Percentiles rank a stretch among this genome's conserved stretches.
phyloP scores from a whole-genome alignment of 2,888 invertebrate species.

The Bembecia ichneumoniformis region DNA sequence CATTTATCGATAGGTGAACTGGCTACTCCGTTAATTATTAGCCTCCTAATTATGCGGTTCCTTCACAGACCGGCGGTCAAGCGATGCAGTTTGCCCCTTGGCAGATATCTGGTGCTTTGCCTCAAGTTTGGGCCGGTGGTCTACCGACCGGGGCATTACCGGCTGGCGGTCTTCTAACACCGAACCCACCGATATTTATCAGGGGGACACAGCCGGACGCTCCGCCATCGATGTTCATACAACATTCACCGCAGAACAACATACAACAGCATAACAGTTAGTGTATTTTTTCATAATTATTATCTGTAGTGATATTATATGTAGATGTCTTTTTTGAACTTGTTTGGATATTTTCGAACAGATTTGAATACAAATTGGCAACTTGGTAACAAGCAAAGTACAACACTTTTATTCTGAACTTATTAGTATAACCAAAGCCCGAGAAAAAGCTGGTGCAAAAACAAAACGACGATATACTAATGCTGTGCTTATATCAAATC shows the following conservation, averaged over 20 bases:
- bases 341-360: not conserved
- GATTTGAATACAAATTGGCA: not conserved
- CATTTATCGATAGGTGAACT: too few relatives aligned
- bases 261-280: constrained; percentile 59
- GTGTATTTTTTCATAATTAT: constrained; percentile 22
- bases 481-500: too few relatives aligned
- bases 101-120: constrained; percentile 80
- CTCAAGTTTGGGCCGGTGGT: constrained; percentile 83
- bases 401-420: too few relatives aligned
- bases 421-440: too few relatives aligned
- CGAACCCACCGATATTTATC: constrained; percentile 87
- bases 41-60: not conserved
- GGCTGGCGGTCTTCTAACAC: constrained; percentile 75
- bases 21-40: not conserved
- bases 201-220: constrained; percentile 83
- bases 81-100: constrained; percentile 86
- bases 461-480: too few relatives aligned
- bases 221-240: constrained; percentile 83
- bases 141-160: constrained; percentile 77
- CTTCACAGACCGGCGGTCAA: constrained; percentile 72
- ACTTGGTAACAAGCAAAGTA: too few relatives aligned
- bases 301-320: not conserved
- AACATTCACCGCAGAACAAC: constrained; percentile 78
- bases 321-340: not conserved
- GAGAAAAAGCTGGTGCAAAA: too few relatives aligned